Percentiles rank a stretch among this genome's conserved stretches.
phyloP scores from a whole-genome alignment of 2,888 invertebrate genomes.

The Oscheius sp. region DNA sequence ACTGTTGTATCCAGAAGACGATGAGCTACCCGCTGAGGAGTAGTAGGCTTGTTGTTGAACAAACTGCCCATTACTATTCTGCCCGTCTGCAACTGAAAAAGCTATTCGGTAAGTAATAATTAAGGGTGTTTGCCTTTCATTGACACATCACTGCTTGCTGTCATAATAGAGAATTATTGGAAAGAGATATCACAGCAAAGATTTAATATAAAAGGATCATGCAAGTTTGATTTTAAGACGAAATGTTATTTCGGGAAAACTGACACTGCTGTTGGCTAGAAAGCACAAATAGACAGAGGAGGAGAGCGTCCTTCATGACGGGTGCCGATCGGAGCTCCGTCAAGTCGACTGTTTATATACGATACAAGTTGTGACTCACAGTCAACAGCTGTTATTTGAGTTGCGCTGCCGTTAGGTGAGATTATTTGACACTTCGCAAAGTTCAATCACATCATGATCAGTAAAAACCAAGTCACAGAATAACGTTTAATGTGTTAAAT shows the following conservation, averaged over 20 bases:
- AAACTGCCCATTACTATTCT: slow-evolving; percentile 25
- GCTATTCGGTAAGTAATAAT: slow-evolving; percentile 3
- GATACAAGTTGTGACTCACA: slow-evolving; percentile 27
- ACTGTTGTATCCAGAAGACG: not conserved
- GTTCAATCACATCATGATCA: slow-evolving; percentile 13
- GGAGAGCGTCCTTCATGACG: slow-evolving; percentile 19
- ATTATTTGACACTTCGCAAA: slow-evolving; percentile 29
- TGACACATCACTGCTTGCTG: not conserved
- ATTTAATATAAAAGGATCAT: not conserved
- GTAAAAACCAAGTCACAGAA: too few relatives aligned
- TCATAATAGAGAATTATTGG: not conserved
- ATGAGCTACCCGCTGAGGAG: slow-evolving; percentile 1
- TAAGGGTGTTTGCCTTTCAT: slow-evolving; percentile 5
- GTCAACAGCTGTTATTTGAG: slow-evolving; percentile 28
- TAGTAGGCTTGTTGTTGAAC: slow-evolving; percentile 13
- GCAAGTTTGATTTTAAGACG: not conserved
- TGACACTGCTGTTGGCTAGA: slow-evolving; percentile 28
- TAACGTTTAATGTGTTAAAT: too few relatives aligned
- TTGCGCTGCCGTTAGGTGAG: slow-evolving; percentile 27
- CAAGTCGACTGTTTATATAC: slow-evolving; percentile 23
- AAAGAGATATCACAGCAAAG: not conserved
- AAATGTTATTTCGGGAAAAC: slow-evolving; percentile 7
- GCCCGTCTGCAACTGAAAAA: slow-evolving; percentile 31
- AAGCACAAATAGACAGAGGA: slow-evolving; percentile 20
- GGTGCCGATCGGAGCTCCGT: slow-evolving; percentile 5